Evolutionary conservation across 2,113 vertebrate genomes (phyloP), one percentile per base, ranked within the genome.

Genomic region (Colius striatus): DNA sequence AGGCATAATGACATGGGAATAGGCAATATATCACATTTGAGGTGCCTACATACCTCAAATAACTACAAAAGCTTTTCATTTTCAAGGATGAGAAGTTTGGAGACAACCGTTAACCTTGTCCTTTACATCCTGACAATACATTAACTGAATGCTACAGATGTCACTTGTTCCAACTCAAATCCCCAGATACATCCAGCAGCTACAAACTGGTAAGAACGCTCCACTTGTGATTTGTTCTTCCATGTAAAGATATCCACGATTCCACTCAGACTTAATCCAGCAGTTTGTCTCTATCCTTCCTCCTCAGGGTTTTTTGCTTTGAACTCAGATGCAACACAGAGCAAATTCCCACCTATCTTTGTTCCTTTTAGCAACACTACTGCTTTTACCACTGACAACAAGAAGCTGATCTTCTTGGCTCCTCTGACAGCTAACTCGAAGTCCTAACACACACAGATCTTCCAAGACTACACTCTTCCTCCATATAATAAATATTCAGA

Each of bases 101-200:
- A 76, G 45, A 57, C 79, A 30, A 25, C 12, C 16, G 38, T 15
- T 53, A 34, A 18, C 9, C 23, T 21, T n/a, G 51, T 15, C 22
- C 41, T 62, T 75, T 38, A 30, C 21, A 32, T 14, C 32, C 13
- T 18, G 34, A 53, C 29, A 62, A 26, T 0, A 0, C 6, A 1
- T n/a, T 38, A 45, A 45, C 38, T 32, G 48, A 51, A 36, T 1
- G 1, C 11, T 19, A 41, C 0, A 0, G 61, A 57, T 30, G 2
- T 11, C 17, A 3, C 41, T 36, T 32, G 30, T 11, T 63, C 57
- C 57, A 32, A 20, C 34, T 23, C 48, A 21, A 60, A 48, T 8
- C 38, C 50, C 25, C 78, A 67, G 17, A 61, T 68, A n/a, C 0
- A 1, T 6, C 53, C 47, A 30, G 25, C 20, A 23, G 19, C 22